Evolutionary conservation across 2,113 vertebrate genomes (phyloP).

Genomic region (Sander lucioperca): DNA sequence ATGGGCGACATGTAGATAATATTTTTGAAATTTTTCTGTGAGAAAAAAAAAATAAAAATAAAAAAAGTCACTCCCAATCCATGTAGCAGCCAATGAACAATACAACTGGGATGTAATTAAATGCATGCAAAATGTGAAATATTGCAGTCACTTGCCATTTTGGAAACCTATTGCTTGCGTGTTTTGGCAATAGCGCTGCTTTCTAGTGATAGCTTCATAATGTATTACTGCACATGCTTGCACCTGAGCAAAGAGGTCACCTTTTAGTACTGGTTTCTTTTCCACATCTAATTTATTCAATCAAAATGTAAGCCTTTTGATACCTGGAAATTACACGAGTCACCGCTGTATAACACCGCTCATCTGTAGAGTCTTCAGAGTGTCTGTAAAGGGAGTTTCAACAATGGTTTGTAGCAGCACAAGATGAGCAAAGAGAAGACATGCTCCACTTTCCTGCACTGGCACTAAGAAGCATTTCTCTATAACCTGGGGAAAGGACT

Average conservation of each 20-base stretch:
- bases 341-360: slow-evolving; percentile 24
- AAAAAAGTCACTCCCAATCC: slow-evolving; percentile 34
- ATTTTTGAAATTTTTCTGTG: slow-evolving; percentile 61
- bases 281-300: slow-evolving; percentile 25
- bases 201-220: slow-evolving; percentile 64
- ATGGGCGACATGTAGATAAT: slow-evolving; percentile 63
- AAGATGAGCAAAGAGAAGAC: slow-evolving; percentile 10
- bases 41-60: neutral
- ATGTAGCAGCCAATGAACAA: slow-evolving; percentile 75
- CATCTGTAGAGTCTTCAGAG: slow-evolving; percentile 42
- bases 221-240: slow-evolving; percentile 64
- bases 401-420: slow-evolving; percentile 29
- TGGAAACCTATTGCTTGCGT: slow-evolving; percentile 56
- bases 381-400: slow-evolving; percentile 51
- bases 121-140: slow-evolving; percentile 69
- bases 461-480: slow-evolving; percentile 24
- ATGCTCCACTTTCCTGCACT: slow-evolving; percentile 24
- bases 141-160: slow-evolving; percentile 72
- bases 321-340: slow-evolving; percentile 33
- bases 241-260: slow-evolving; percentile 49
- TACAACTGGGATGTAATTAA: slow-evolving; percentile 57
- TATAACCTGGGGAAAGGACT: neutral
- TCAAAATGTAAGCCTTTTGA: slow-evolving; percentile 41
- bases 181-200: slow-evolving; percentile 65
- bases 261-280: slow-evolving; percentile 35